Conservation (phyloP, 1,140 invertebrate genomes). For the Melipona quadrifasciata region DNA sequence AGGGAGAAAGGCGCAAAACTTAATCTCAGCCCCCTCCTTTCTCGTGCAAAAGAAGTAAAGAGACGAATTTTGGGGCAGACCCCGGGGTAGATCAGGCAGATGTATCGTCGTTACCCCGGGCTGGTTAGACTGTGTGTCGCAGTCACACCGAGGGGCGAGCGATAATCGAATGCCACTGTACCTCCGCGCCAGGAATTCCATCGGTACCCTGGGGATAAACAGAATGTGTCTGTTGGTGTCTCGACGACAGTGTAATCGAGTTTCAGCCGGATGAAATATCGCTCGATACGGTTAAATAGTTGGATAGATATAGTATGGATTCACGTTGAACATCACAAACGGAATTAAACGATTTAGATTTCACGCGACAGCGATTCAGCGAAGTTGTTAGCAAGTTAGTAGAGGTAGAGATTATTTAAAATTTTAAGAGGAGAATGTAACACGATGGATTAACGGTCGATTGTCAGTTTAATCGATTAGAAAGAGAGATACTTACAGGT, state of each 20-base stretch:
- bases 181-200: slow-evolving; percentile 95
- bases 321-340: too few species aligned
- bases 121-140: slow-evolving; percentile 65
- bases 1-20: slow-evolving; percentile 60
- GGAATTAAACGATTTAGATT: background rate
- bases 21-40: slow-evolving; percentile 40
- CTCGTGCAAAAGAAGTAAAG: slow-evolving; percentile 49
- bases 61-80: slow-evolving; percentile 52
- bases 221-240: slow-evolving; percentile 60
- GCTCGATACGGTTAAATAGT: background rate
- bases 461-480: background rate
- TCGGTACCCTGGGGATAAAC: slow-evolving; percentile 91
- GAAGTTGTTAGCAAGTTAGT: background rate
- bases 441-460: background rate
- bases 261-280: slow-evolving; percentile 33
- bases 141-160: slow-evolving; percentile 59
- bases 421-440: background rate
- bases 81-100: slow-evolving; percentile 67
- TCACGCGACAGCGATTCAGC: background rate
- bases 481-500: slow-evolving; percentile 87
- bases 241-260: slow-evolving; percentile 49
- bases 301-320: background rate
- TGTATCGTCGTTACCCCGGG: slow-evolving; percentile 67
- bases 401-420: background rate
- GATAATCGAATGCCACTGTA: slow-evolving; percentile 79